Conservation (phyloP, 2,888 invertebrate genomes). For the Polyommatus icarus region DNA sequence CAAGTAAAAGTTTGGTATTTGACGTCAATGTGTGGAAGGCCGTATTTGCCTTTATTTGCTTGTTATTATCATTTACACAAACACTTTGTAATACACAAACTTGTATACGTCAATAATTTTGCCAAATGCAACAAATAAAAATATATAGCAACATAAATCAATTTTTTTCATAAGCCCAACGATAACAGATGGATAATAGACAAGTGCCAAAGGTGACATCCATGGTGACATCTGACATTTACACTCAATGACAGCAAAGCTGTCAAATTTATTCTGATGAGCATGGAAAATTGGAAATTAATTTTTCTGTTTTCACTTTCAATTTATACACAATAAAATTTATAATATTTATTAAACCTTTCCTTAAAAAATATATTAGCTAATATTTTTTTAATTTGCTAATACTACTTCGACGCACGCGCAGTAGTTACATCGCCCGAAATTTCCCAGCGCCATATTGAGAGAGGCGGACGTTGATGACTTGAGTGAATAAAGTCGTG, state of each 20-base stretch:
- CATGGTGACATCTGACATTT: slow-evolving; percentile 37
- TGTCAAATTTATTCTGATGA: slow-evolving; percentile 66
- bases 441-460: slow-evolving; percentile 87
- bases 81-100: no score
- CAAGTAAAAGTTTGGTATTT: no score
- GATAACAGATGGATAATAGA: neutral
- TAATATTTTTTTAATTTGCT: slow-evolving; percentile 62
- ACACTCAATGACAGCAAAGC: slow-evolving; percentile 44
- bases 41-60: no score
- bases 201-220: neutral
- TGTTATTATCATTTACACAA: no score
- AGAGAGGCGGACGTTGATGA: slow-evolving; percentile 86
- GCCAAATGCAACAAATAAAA: no score
- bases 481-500: slow-evolving; percentile 79
- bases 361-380: slow-evolving; percentile 50
- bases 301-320: slow-evolving; percentile 50
- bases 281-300: slow-evolving; percentile 62
- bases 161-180: neutral
- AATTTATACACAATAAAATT: slow-evolving; percentile 41
- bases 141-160: no score
- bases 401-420: slow-evolving; percentile 77
- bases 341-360: slow-evolving; percentile 47
- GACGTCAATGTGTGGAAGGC: no score
- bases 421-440: slow-evolving; percentile 79
- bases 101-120: no score